These are phyloP conservation scores for Reticulitermes lucifugus DNA, from an alignment of 2,888 invertebrate species.

Conservation along the genomic window DNA sequence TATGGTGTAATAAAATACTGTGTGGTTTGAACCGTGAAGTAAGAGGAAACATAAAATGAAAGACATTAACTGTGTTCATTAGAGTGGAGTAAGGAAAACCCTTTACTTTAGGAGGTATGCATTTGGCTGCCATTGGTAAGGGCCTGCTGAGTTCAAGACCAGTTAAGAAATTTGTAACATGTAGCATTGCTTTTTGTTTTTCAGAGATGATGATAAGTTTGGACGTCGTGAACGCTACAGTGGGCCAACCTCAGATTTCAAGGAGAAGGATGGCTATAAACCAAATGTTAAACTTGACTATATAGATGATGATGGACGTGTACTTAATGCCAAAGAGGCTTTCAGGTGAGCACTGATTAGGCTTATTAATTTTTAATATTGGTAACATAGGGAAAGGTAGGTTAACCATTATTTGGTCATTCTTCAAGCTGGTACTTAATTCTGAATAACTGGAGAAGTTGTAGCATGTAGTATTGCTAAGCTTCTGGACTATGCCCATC, in stretches of 20 bases:
- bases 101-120: no score
- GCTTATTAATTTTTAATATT: neutral
- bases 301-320: conserved; percentile 95
- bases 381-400: neutral
- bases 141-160: no score
- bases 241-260: conserved; percentile 92
- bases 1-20: no score
- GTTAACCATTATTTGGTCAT: neutral
- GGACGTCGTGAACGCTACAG: conserved; percentile 78
- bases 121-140: no score
- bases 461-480: no score
- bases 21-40: no score
- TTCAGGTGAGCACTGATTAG: conserved; percentile 67
- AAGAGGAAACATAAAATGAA: no score
- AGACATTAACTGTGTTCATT: no score
- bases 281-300: conserved; percentile 97
- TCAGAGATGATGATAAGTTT: conserved; percentile 82
- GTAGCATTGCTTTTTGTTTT: neutral
- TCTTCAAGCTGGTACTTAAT: no score
- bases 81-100: no score
- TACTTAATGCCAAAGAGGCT: conserved; percentile 95
- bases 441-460: no score
- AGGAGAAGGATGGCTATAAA: conserved; percentile 89
- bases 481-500: no score
- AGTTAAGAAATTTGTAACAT: neutral